phyloP scores from a whole-genome alignment of 2,113 vertebrate genomes.

The Trichomycterus rosablanca region DNA sequence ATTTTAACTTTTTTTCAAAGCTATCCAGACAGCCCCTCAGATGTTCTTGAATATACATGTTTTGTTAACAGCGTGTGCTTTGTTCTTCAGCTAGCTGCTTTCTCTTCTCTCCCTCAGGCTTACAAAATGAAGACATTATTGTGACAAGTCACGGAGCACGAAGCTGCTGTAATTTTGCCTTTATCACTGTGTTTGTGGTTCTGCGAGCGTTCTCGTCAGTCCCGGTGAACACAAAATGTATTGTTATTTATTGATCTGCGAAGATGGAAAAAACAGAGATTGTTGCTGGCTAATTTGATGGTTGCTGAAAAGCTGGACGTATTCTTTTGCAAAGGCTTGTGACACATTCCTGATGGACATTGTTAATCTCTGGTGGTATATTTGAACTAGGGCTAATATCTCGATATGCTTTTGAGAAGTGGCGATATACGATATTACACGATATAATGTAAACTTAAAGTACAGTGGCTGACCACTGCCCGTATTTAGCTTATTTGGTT shows the following conservation, averaged over 20 bases:
- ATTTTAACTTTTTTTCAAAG: neutral
- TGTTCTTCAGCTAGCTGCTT: too few relatives aligned
- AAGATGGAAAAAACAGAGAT: slow-evolving; percentile 9
- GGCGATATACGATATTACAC: too few relatives aligned
- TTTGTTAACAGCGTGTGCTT: neutral
- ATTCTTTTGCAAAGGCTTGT: neutral
- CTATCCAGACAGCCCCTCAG: neutral
- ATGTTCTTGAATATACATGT: slow-evolving; percentile 1
- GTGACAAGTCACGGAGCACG: slow-evolving; percentile 42
- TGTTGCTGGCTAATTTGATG: slow-evolving; percentile 5
- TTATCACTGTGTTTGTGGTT: slow-evolving; percentile 43
- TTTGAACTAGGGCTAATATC: too few relatives aligned
- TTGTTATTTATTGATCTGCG: slow-evolving; percentile 16
- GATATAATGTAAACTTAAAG: too few relatives aligned
- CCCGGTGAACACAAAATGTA: slow-evolving; percentile 16
- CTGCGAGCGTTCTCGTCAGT: slow-evolving; percentile 16
- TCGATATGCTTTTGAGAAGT: too few relatives aligned
- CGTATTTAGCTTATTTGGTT: too few relatives aligned
- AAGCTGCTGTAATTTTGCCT: slow-evolving; percentile 38
- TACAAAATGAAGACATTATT: slow-evolving; percentile 43
- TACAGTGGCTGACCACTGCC: too few relatives aligned
- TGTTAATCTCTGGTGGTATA: too few relatives aligned
- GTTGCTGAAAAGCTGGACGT: neutral
- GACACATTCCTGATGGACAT: too few relatives aligned
- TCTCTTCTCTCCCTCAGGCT: slow-evolving; percentile 31